Base-by-base conservation (phyloP, 1,140 invertebrate genomes). In the Onthophagus taurus region DNA sequence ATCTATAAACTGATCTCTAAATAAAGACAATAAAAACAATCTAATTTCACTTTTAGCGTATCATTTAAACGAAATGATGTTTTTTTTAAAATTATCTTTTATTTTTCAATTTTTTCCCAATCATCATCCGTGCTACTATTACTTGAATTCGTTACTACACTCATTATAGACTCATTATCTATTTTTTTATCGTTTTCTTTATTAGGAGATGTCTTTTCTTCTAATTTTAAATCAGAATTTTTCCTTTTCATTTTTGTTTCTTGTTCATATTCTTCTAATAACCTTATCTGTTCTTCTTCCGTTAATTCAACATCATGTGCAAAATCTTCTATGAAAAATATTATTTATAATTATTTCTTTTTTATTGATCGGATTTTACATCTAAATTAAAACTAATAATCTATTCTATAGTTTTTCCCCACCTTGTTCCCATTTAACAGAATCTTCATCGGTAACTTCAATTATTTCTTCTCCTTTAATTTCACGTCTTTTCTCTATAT, bases 231-330 rank as follows among this genome's bases (percentile, higher is more conserved):
- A 14, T 52, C 45, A 13, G 34, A 47, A 24, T 42, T 38, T 5
- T 19, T 18, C 29, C 19, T 14, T 41, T 45, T 43, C 16, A 20
- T 17, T 44, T 60, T 61, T 14, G 57, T 66, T 46, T 67, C 65
- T 19, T 59, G 53, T 50, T 75, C 73, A 53, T 77, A 78, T 57
- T 74, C 71, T 55, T 75, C 72, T 51, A 75, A 58, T 44, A 74
- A 64, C 52, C 72, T 59, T 1, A 63, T 76, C 50, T 76, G 72
- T 50, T 76, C 69, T 62, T 75, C 74, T 53, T 76, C 74, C 3
- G 72, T 72, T 12, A 76, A 58, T 63, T 75, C 72, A 16, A 76
- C 63, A 55, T 74, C 65, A 50, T 65, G 60, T 14, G 70, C 70
- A 61, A 75, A 74, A 61, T 76, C 72, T 66, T 73, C 72, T 74